Percentiles rank a stretch among this genome's conserved stretches.
phyloP scores from a whole-genome alignment of 2,888 invertebrate species.

The Steinernema hermaphroditum region DNA sequence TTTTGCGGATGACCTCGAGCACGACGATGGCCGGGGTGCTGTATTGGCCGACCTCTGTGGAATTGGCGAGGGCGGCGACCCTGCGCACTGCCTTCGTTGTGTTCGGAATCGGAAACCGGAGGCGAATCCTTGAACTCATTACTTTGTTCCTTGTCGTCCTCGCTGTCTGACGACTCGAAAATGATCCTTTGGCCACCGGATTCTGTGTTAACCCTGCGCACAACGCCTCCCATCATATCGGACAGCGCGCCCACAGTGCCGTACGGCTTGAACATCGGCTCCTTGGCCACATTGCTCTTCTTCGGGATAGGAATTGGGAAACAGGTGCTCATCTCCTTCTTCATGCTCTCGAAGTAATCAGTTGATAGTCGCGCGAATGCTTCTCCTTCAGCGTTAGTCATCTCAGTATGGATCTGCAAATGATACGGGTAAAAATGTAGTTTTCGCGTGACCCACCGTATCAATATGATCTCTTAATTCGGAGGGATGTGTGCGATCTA shows the following conservation, averaged over 20 bases:
- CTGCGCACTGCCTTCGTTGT: too few relatives aligned
- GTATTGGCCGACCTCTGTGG: too few relatives aligned
- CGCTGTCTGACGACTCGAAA: neutral
- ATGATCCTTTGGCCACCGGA: neutral
- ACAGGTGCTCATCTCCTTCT: neutral
- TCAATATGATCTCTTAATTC: neutral
- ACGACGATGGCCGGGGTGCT: too few relatives aligned
- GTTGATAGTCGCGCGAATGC: neutral
- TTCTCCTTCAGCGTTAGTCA: neutral
- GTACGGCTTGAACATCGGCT: too few relatives aligned
- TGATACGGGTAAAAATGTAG: too few relatives aligned
- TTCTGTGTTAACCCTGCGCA: neutral
- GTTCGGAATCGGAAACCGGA: neutral
- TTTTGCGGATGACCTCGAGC: too few relatives aligned
- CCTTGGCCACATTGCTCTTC: too few relatives aligned
- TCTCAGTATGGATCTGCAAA: too few relatives aligned
- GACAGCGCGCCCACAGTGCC: too few relatives aligned
- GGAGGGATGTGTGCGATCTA: neutral
- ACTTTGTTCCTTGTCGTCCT: neutral
- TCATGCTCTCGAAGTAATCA: neutral
- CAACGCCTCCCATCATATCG: too few relatives aligned
- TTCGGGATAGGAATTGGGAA: neutral
- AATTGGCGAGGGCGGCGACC: too few relatives aligned
- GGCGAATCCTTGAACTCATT: constrained; percentile 4
- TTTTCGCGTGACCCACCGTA: neutral